These are phyloP conservation scores for Orthosia gothica DNA, from an alignment of 2,888 invertebrate genomes.

Conservation along the genomic window DNA sequence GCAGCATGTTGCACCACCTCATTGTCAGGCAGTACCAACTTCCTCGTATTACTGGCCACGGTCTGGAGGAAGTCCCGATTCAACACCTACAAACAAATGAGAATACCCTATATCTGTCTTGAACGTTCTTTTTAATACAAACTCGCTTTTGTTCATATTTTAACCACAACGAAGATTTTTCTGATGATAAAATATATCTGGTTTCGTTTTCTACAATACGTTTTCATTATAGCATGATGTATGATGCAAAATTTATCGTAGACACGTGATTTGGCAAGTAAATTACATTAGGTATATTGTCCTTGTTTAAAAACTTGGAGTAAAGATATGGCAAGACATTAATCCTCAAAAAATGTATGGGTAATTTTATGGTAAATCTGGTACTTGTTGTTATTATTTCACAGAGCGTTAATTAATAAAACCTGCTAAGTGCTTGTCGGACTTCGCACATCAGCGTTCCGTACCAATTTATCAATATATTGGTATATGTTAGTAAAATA, in stretches of 20 bases:
- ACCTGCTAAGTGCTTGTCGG: no score
- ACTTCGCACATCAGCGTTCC: no score
- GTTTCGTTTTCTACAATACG: background rate
- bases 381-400: no score
- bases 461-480: no score
- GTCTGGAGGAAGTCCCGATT: slow-evolving; percentile 87
- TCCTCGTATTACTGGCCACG: slow-evolving; percentile 83
- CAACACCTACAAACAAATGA: slow-evolving; percentile 75
- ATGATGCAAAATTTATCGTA: background rate
- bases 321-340: background rate
- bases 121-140: slow-evolving; percentile 38
- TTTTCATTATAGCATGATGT: background rate
- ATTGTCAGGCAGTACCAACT: slow-evolving; percentile 86
- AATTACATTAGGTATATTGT: background rate
- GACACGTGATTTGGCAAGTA: background rate
- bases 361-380: no score
- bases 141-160: slow-evolving; percentile 54
- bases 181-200: slow-evolving; percentile 6
- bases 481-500: no score
- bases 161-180: slow-evolving; percentile 42
- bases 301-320: no score
- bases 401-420: no score
- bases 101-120: slow-evolving; percentile 47
- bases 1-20: slow-evolving; percentile 88
- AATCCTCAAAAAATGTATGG: background rate